phyloP scores from a whole-genome alignment of 1,140 invertebrate genomes.

The Conus betulinus region DNA sequence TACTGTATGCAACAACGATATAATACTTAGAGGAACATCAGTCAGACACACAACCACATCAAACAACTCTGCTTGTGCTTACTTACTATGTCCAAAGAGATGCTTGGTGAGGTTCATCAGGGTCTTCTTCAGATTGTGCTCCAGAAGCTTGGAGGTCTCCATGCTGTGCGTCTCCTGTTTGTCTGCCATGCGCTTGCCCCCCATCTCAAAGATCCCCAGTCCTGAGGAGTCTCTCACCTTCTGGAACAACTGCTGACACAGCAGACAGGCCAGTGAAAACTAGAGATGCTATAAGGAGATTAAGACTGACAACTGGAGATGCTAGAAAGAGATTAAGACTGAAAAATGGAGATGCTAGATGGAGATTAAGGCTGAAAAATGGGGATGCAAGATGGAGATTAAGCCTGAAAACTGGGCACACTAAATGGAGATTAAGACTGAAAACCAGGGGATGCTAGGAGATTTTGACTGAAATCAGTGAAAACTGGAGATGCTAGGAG shows the following conservation, averaged over 20 bases:
- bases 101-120: conserved; percentile 84
- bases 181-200: conserved; percentile 80
- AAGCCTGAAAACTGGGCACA: no score
- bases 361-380: no score
- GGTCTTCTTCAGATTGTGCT: conserved; percentile 89
- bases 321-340: no score
- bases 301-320: no score
- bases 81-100: conserved; percentile 88
- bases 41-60: neutral
- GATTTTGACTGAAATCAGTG: no score
- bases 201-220: conserved; percentile 77
- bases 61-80: neutral
- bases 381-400: no score
- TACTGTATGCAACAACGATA: neutral
- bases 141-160: conserved; percentile 91
- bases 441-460: no score
- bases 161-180: conserved; percentile 93
- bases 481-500: no score
- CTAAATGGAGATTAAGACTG: no score
- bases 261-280: neutral
- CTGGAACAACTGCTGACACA: conserved; percentile 65
- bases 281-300: no score
- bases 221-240: conserved; percentile 51
- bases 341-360: no score
- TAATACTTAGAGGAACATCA: neutral